Evolutionary conservation across 2,113 vertebrate genomes (phyloP), one percentile per base, ranked within the genome.

Genomic region (rat (Rattus norvegicus)): DNA sequence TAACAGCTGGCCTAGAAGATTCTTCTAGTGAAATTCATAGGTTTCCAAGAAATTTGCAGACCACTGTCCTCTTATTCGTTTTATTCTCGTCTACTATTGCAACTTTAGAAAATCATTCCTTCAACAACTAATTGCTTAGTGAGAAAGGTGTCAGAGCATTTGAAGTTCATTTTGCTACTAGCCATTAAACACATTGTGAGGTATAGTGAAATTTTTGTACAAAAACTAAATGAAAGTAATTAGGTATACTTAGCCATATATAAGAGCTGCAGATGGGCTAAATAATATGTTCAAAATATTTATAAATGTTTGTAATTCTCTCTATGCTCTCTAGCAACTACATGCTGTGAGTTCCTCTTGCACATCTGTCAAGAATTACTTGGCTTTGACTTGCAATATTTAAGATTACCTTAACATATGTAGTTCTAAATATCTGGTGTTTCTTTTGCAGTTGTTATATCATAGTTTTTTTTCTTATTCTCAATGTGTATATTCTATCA

Each of bases 351-450:
- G 67, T 72, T 75, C 90, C 95, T 70, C 93, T 94, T 96, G 92
- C 93, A 92, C 54, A 94, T 95, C 76, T 16, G 19, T 30, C 39
- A 95, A 92, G 43, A 97, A 96, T 97, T 95, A 80, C 63, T 92
- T 97, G 84, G 39, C 54, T 91, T 97, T 96, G 86, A 33, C 91
- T 97, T 94, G 43, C 85, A 92, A 75, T 97, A 83, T 65, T 97
- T 97, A 95, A 96, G 65, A 94, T 97, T 93, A 97, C 96, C 95
- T 96, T 97, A 96, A 92, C 88, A 95, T 92, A 96, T 93, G 65
- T 72, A 95, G 33, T 91, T 95, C 59, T 94, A 93, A 97, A 96
- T 94, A 96, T 61, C 92, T 96, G 79, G 70, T 67, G 92, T 94
- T 92, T 97, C 77, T 95, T 95, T 95, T 92, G 39, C 94, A 75